Base-by-base conservation (phyloP, 1,140 invertebrate genomes). In the Diplogasteroides magnus region DNA sequence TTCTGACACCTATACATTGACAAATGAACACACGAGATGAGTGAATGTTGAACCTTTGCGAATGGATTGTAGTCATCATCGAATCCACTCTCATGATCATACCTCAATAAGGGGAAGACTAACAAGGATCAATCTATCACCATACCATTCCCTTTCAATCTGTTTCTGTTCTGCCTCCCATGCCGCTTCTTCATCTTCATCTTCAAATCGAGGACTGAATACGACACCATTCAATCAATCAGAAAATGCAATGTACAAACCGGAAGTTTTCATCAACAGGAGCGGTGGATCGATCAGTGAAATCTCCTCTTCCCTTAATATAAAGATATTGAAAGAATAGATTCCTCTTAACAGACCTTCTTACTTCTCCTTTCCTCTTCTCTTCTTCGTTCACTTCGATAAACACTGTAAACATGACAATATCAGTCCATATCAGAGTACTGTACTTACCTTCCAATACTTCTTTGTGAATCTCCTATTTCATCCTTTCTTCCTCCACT, bases 21-120 rank as follows among this genome's bases (percentile, higher is more conserved):
- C 37, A 48, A 48, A 48, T 11, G 19, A 11, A 48, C 19, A 48
- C 19, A 48, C 19, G n/a, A n/a, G n/a, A n/a, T n/a, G n/a, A n/a
- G n/a, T n/a, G n/a, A n/a, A n/a, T n/a, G n/a, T n/a, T n/a, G n/a
- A 1, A 68, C 66, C 28, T 72, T 72, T 13, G 89, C 87, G 84
- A 98, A 98, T 0, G 94, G 93, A 84, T 93, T 94, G 58, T 91
- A 89, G 77, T 93, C 90, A 72, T 94, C 92, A 77, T 97, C 93
- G 81, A 93, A 91, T 77, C 90, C 93, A 85, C 92, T 91, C 78
- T 94, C 93, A 83, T 97, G 89, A 63, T 89, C 90, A 82, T 98
- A 98, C 94, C 95, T 75, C 15, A 14, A 32, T 59, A 29, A 32
- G 26, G 13, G 28, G 29, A 27, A 55, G 56, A 31, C 25, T 27